Conservation (phyloP, 2,888 invertebrate genomes). For the Epicampocera succincta region DNA sequence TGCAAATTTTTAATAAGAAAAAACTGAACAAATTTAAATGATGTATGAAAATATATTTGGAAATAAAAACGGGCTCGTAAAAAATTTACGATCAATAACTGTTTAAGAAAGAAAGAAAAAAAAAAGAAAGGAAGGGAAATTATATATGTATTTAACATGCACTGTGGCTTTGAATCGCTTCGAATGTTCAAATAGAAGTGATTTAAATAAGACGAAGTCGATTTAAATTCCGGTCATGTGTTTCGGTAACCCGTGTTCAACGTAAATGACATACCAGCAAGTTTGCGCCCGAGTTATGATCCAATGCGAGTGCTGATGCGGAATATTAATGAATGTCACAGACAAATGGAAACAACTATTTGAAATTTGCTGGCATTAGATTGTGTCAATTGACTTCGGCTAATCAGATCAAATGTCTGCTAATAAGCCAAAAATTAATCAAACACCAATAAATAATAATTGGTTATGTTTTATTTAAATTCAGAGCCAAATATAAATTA, state of each 20-base stretch:
- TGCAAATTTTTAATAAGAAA: background rate
- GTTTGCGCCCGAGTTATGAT: constrained; percentile 21
- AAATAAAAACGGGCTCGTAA: constrained; percentile 1
- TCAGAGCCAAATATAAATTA: too few relatives aligned
- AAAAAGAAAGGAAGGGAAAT: constrained; percentile 31
- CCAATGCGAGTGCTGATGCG: background rate
- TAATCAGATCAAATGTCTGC: constrained; percentile 23
- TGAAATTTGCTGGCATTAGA: constrained; percentile 1
- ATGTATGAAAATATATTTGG: background rate
- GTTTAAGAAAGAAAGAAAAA: constrained; percentile 1
- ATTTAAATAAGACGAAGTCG: background rate
- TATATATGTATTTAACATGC: constrained; percentile 3
- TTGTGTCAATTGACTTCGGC: constrained; percentile 4
- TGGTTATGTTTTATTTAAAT: background rate
- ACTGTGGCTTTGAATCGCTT: constrained; percentile 7
- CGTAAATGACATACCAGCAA: constrained; percentile 1
- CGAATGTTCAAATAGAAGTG: background rate
- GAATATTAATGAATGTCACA: constrained; percentile 13
- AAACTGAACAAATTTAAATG: background rate
- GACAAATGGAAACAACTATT: background rate
- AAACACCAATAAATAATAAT: constrained; percentile 5
- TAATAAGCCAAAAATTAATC: constrained; percentile 13
- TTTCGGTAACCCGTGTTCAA: constrained; percentile 35
- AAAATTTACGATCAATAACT: constrained; percentile 37
- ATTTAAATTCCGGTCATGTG: constrained; percentile 24